These are phyloP conservation scores for Caenorhabditis uteleia DNA, from an alignment of 2,888 invertebrate species.

Conservation along the genomic window DNA sequence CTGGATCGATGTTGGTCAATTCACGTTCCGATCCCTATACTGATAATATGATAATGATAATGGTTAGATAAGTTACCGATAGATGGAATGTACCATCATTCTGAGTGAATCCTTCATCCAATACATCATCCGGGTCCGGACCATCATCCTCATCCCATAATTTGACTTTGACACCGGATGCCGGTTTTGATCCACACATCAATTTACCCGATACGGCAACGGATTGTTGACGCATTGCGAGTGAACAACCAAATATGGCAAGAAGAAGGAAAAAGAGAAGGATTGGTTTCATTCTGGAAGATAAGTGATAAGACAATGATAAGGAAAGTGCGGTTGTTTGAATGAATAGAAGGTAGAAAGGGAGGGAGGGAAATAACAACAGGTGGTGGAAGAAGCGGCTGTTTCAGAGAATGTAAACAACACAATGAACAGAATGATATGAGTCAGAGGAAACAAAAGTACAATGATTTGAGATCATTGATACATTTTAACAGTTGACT, in stretches of 20 bases:
- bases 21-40: slow-evolving; percentile 49
- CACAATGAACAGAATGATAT: too few relatives aligned
- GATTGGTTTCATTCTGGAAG: too few relatives aligned
- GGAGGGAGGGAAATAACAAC: too few relatives aligned
- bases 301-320: too few relatives aligned
- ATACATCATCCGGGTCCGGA: slow-evolving; percentile 61
- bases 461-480: too few relatives aligned
- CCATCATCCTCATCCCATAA: slow-evolving; percentile 57
- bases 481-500: too few relatives aligned
- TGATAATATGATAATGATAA: neutral
- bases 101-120: slow-evolving; percentile 57
- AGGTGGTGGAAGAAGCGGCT: too few relatives aligned
- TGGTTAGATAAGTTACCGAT: neutral
- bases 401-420: too few relatives aligned
- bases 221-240: slow-evolving; percentile 55
- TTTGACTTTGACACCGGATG: slow-evolving; percentile 53
- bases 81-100: slow-evolving; percentile 52
- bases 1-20: slow-evolving; percentile 59
- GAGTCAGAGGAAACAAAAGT: too few relatives aligned
- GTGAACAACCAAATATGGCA: slow-evolving; percentile 42
- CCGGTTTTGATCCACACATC: slow-evolving; percentile 52
- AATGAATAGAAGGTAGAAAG: too few relatives aligned
- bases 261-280: slow-evolving; percentile 37
- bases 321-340: too few relatives aligned
- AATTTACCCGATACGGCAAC: slow-evolving; percentile 50